Percentiles rank a stretch among this genome's conserved stretches.
These are phyloP conservation scores for Oscheius sp. DNA, from an alignment of 2,888 invertebrate species.

Conservation along the genomic window DNA sequence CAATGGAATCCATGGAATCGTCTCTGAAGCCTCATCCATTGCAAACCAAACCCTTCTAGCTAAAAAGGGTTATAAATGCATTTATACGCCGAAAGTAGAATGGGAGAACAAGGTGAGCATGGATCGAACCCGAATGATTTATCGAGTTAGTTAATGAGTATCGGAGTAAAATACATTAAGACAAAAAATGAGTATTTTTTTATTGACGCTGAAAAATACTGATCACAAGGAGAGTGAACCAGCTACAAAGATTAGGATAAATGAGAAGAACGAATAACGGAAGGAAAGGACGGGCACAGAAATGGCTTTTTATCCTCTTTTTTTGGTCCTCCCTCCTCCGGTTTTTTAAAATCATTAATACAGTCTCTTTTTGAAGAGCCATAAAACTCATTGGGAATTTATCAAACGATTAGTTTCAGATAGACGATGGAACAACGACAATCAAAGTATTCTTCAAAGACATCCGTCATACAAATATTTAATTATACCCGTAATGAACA, in stretches of 20 bases:
- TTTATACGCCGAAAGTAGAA: slow-evolving; percentile 12
- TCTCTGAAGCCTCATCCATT: slow-evolving; percentile 29
- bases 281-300: too few species aligned
- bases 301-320: too few species aligned
- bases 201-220: too few species aligned
- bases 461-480: neutral
- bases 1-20: slow-evolving; percentile 20
- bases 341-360: too few species aligned
- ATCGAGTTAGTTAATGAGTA: too few species aligned
- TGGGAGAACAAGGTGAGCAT: slow-evolving; percentile 12
- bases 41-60: slow-evolving; percentile 27
- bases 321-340: too few species aligned
- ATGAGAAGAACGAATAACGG: neutral
- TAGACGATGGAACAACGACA: slow-evolving; percentile 16
- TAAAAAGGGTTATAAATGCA: slow-evolving; percentile 6
- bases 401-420: neutral
- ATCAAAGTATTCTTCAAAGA: slow-evolving; percentile 26
- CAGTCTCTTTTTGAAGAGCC: too few species aligned
- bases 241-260: neutral
- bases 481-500: neutral
- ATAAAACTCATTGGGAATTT: too few species aligned
- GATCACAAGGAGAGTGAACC: too few species aligned
- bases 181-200: too few species aligned
- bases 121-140: too few species aligned
- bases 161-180: too few species aligned